A percentile compares a stretch with the other conserved stretches of the same genome.
These are phyloP conservation scores for Agapostemon virescens DNA, from an alignment of 2,888 invertebrate genomes.

Conservation along the genomic window DNA sequence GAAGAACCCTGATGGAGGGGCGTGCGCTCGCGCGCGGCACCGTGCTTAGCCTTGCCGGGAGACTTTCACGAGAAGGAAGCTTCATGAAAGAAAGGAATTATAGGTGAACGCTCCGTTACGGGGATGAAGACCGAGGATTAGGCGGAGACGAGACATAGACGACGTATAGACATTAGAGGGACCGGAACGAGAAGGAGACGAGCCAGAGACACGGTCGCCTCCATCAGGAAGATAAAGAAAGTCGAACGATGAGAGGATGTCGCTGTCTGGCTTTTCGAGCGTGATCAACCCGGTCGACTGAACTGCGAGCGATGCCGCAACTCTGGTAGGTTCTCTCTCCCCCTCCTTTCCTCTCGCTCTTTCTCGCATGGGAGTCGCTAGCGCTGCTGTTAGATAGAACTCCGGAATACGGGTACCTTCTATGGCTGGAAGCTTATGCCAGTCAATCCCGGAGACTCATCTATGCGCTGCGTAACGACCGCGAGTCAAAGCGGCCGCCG, in stretches of 20 bases:
- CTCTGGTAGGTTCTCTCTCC: conserved; percentile 38
- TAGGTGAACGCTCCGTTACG: conserved; percentile 43
- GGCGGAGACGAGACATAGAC: conserved; percentile 23
- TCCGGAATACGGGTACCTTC: conserved; percentile 60
- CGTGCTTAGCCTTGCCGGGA: conserved; percentile 42
- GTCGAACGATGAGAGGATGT: conserved; percentile 23
- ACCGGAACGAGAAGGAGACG: not conserved
- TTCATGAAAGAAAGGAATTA: conserved; percentile 58
- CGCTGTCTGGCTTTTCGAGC: conserved; percentile 63
- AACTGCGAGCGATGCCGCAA: conserved; percentile 57
- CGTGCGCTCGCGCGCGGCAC: not conserved
- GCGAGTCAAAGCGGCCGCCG: conserved; percentile 64
- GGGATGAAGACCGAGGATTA: conserved; percentile 56
- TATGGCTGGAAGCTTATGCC: conserved; percentile 49
- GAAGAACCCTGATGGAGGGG: conserved; percentile 23
- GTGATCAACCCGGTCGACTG: conserved; percentile 67
- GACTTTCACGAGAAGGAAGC: conserved; percentile 41
- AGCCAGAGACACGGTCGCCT: not conserved
- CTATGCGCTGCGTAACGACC: conserved; percentile 48
- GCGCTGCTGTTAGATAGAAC: conserved; percentile 48
- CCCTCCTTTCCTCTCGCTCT: too few species aligned
- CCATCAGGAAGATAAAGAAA: conserved; percentile 14
- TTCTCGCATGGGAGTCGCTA: conserved; percentile 33
- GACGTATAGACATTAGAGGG: conserved; percentile 9
- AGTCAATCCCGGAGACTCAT: conserved; percentile 63